These are phyloP conservation scores for Toxotes chatareus DNA, from an alignment of 2,113 vertebrate species.

Conservation along the genomic window DNA sequence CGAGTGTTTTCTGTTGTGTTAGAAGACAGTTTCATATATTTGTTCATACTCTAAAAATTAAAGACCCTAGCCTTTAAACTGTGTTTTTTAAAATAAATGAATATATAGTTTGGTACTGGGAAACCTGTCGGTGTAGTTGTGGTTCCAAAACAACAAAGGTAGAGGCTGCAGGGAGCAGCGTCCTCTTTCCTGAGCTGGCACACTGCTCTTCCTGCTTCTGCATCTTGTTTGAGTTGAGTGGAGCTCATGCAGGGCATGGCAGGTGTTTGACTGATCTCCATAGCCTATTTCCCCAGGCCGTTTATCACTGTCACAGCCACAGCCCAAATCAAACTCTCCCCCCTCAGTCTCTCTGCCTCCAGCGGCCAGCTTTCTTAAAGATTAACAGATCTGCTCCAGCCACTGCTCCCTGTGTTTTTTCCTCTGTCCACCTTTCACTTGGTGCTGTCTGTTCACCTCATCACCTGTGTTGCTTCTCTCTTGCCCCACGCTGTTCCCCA, in stretches of 20 bases:
- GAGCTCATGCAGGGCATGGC: conserved; percentile 65
- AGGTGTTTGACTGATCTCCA: conserved; percentile 80
- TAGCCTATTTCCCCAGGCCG: conserved; percentile 63
- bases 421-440: conserved; percentile 44
- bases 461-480: conserved; percentile 34
- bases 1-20: background rate
- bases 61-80: background rate
- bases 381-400: conserved; percentile 67
- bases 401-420: conserved; percentile 35
- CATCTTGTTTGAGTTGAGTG: conserved; percentile 79
- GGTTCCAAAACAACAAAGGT: conserved; percentile 23
- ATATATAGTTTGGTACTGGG: background rate
- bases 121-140: conserved; percentile 19
- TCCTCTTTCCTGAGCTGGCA: conserved; percentile 44
- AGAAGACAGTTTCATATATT: too few species aligned
- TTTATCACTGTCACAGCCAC: conserved; percentile 79
- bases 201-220: conserved; percentile 43
- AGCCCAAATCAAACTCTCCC: conserved; percentile 28
- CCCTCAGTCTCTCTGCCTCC: conserved; percentile 46
- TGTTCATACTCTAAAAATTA: too few species aligned
- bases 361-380: conserved; percentile 65
- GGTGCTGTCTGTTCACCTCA: conserved; percentile 24
- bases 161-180: conserved; percentile 4
- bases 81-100: background rate
- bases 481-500: conserved; percentile 30